Evolutionary conservation across 2,113 vertebrate genomes (phyloP).

Genomic region (Bos taurus): DNA sequence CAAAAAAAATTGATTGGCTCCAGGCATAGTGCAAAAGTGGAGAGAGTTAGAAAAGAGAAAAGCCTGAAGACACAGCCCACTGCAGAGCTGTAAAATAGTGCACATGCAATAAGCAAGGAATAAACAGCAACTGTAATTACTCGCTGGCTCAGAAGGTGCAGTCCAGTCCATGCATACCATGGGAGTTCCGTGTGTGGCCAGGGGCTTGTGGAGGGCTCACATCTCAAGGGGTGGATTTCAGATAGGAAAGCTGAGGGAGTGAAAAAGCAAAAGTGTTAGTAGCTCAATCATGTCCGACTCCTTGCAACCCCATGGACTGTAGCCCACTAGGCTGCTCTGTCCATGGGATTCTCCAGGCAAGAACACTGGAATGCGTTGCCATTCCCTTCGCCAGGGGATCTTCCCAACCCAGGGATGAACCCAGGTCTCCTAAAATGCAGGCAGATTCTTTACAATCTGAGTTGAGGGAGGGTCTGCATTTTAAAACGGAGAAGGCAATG

Average conservation of each 20-base stretch:
- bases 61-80: fast-evolving
- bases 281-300: not conserved
- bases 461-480: not conserved
- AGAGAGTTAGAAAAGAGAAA: not conserved
- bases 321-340: not conserved
- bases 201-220: no score
- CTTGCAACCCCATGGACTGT: not conserved
- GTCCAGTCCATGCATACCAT: not conserved
- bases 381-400: not conserved
- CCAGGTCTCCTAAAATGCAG: not conserved
- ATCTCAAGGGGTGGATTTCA: fast-evolving
- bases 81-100: fast-evolving
- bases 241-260: not conserved
- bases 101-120: fast-evolving
- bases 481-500: not conserved
- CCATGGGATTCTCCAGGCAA: not conserved
- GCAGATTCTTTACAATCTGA: not conserved
- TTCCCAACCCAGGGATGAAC: not conserved
- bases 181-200: not conserved
- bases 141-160: not conserved
- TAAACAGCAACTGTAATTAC: not conserved
- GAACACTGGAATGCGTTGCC: not conserved
- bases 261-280: not conserved
- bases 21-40: not conserved
- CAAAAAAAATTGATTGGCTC: not conserved